Evolutionary conservation across 2,888 invertebrate genomes (phyloP).

Genomic region (Callosobruchus maculatus): DNA sequence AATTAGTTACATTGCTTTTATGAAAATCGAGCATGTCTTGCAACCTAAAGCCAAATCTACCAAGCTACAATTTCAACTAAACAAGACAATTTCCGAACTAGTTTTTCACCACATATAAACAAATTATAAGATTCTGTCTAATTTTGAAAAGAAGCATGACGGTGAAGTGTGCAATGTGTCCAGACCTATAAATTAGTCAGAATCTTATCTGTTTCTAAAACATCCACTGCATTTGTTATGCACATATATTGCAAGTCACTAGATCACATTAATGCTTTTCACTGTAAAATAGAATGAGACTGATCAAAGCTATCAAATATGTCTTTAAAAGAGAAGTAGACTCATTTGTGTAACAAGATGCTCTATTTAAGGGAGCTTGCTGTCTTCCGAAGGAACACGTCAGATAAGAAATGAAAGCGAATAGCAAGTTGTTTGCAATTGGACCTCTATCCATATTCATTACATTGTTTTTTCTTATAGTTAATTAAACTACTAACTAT

Average conservation of each 20-base stretch:
- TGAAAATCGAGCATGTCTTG: neutral
- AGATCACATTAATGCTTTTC: neutral
- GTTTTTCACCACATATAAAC: neutral
- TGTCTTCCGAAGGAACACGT: too few species aligned
- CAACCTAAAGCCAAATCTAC: conserved; percentile 5
- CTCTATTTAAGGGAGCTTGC: too few species aligned
- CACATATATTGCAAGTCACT: neutral
- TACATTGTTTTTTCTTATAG: too few species aligned
- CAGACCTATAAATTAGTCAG: neutral
- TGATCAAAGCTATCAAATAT: neutral
- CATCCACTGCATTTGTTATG: neutral
- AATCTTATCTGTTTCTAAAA: neutral
- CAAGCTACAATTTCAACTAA: neutral
- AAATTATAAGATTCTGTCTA: neutral
- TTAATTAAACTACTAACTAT: too few species aligned
- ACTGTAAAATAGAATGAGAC: neutral
- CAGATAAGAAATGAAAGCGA: too few species aligned
- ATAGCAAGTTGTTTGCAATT: too few species aligned
- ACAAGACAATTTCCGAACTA: neutral
- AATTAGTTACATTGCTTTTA: too few species aligned
- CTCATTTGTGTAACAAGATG: too few species aligned
- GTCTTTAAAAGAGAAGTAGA: too few species aligned
- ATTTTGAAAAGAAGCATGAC: neutral
- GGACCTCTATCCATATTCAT: too few species aligned
- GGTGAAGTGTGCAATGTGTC: neutral